These are phyloP conservation scores for Rhabdornis inornatus DNA, from an alignment of 2,113 vertebrate genomes.

Conservation along the genomic window DNA sequence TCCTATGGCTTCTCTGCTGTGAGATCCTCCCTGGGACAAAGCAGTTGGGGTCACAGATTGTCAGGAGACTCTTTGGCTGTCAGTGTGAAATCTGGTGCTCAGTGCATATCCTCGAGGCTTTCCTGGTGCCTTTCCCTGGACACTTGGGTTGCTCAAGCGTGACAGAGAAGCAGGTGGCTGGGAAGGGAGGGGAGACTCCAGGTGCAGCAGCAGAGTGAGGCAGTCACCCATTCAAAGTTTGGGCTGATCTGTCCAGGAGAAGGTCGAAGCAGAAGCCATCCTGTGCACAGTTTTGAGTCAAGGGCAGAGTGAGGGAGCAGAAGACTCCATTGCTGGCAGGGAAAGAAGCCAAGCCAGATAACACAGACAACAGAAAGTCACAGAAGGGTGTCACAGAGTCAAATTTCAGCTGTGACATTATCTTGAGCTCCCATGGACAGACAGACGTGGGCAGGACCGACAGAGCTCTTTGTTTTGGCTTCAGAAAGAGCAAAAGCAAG, in stretches of 20 bases:
- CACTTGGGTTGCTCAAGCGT: accelerated
- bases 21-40: background rate
- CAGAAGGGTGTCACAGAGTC: background rate
- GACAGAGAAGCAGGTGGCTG: background rate
- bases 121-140: background rate
- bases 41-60: constrained; percentile 25
- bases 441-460: background rate
- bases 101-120: background rate
- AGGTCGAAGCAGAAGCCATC: background rate
- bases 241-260: background rate
- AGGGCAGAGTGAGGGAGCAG: background rate
- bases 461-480: background rate
- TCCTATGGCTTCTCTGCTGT: constrained; percentile 34
- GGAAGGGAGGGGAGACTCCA: background rate
- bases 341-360: background rate
- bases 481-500: background rate
- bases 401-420: background rate
- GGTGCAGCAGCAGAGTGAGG: background rate
- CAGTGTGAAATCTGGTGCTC: accelerated
- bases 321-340: background rate
- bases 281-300: background rate
- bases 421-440: background rate
- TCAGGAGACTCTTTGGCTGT: constrained; percentile 51
- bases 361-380: background rate
- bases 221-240: background rate